phyloP scores from a whole-genome alignment of 2,888 invertebrate species.

The Callinectes sapidus region DNA sequence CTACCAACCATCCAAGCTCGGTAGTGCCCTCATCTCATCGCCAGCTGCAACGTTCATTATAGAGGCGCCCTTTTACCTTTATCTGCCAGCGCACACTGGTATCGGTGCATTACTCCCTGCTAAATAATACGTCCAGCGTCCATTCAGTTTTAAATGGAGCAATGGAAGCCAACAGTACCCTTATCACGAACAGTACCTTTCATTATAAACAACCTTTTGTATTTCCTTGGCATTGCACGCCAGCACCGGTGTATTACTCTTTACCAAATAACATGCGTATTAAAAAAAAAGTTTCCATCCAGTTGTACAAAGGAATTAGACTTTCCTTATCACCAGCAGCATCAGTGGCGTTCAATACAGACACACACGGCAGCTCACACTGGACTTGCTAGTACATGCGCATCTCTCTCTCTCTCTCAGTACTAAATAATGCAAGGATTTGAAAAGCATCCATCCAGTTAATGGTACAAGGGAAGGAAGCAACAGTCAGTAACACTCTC shows the following conservation, averaged over 20 bases:
- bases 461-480: no score
- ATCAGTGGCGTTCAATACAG: no score
- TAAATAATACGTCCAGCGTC: neutral
- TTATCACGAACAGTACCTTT: neutral
- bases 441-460: no score
- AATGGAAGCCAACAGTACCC: neutral
- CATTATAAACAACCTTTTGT: neutral
- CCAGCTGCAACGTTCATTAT: neutral
- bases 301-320: no score
- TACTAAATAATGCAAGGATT: no score
- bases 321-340: no score
- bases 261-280: neutral
- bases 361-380: no score
- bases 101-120: neutral
- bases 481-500: no score
- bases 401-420: no score
- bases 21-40: neutral
- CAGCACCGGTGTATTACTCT: neutral
- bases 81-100: neutral
- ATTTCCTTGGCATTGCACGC: neutral
- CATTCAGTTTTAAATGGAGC: no score
- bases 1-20: neutral
- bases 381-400: no score
- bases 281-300: neutral
- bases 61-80: neutral